Conservation (phyloP, 2,113 vertebrate genomes). For the Centropus unirufus region DNA sequence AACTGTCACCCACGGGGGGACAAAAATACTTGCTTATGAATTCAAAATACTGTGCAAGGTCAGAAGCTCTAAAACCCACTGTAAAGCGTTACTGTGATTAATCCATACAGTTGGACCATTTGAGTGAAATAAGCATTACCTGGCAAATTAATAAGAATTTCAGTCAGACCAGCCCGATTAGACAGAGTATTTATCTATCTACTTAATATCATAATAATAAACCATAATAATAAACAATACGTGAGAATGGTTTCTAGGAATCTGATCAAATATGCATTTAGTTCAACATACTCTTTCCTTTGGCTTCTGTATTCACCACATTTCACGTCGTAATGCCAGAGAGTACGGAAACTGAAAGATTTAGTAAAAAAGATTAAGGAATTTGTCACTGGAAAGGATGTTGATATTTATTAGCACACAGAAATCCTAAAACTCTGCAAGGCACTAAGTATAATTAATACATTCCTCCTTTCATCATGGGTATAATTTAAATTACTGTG, state of each 20-base stretch:
- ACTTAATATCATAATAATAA: neutral
- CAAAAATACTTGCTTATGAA: neutral
- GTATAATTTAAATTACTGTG: neutral
- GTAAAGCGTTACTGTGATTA: neutral
- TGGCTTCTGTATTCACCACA: neutral
- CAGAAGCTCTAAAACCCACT: neutral
- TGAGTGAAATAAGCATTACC: neutral
- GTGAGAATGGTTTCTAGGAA: constrained; percentile 22
- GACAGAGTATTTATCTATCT: neutral
- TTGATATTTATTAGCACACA: neutral
- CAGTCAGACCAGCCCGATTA: neutral
- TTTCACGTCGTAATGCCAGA: neutral
- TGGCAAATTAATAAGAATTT: neutral
- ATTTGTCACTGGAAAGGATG: neutral
- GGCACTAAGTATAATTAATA: neutral
- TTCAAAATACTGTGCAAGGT: neutral
- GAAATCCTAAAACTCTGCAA: neutral
- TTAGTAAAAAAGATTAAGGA: neutral
- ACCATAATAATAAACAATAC: neutral
- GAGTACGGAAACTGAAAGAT: neutral
- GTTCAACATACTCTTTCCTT: neutral
- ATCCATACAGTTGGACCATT: neutral
- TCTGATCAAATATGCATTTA: neutral
- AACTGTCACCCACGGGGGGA: neutral
- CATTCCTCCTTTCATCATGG: neutral